Percentiles rank a stretch among this genome's conserved stretches.
Evolutionary conservation across 2,113 vertebrate species (phyloP).

Genomic region (Ptyas mucosa): DNA sequence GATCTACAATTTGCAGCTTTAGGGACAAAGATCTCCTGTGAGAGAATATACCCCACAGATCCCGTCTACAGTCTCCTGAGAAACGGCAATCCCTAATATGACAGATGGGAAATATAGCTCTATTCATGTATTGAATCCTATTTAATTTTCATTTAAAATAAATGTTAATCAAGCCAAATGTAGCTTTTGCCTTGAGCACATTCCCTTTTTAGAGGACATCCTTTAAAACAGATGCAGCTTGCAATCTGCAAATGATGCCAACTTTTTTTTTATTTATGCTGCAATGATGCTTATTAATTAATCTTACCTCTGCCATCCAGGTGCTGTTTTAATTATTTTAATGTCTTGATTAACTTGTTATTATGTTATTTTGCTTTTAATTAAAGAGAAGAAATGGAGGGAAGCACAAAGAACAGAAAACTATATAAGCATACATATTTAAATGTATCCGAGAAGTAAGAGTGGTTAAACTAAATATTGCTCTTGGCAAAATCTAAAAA

Average conservation of each 20-base stretch:
- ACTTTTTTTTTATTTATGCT: background rate
- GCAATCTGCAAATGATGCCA: background rate
- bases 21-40: background rate
- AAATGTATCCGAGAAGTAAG: background rate
- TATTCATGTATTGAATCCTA: background rate
- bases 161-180: background rate
- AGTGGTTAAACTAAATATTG: background rate
- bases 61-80: background rate
- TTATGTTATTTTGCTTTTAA: background rate
- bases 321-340: background rate
- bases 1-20: background rate
- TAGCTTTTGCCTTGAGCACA: background rate
- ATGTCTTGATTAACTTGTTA: background rate
- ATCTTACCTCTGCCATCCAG: background rate
- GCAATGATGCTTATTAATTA: background rate
- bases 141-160: background rate
- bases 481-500: background rate
- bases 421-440: background rate
- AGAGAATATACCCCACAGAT: background rate
- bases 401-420: background rate
- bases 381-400: background rate
- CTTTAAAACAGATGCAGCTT: background rate
- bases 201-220: background rate
- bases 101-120: background rate
- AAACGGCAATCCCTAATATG: background rate